These are phyloP conservation scores for Andrena haemorrhoa DNA, from an alignment of 2,888 invertebrate species.

Conservation along the genomic window DNA sequence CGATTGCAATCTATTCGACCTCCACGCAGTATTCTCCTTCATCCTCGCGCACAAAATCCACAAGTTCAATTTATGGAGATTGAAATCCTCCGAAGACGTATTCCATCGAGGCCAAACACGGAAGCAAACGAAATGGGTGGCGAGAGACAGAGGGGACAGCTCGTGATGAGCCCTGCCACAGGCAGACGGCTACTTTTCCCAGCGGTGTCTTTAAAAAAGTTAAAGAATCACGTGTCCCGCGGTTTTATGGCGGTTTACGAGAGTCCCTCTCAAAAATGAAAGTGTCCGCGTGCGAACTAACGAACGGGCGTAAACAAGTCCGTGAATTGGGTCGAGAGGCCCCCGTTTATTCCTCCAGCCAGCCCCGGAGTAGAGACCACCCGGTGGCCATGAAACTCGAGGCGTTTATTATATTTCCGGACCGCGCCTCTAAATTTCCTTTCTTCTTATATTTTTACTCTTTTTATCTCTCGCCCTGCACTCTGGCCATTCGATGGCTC, in stretches of 20 bases:
- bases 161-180: background rate
- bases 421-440: slow-evolving; percentile 46
- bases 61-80: too few species aligned
- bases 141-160: background rate
- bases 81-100: background rate
- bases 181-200: slow-evolving; percentile 6
- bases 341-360: slow-evolving; percentile 29
- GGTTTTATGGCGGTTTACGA: slow-evolving; percentile 50
- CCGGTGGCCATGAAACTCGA: slow-evolving; percentile 54
- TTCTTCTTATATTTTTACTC: background rate
- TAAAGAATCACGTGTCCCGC: slow-evolving; percentile 16
- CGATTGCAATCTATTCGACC: too few species aligned
- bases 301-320: slow-evolving; percentile 47
- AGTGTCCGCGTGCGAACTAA: slow-evolving; percentile 58
- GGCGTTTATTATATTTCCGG: slow-evolving; percentile 43
- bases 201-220: background rate
- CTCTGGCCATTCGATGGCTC: slow-evolving; percentile 17
- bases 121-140: background rate
- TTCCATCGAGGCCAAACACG: background rate
- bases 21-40: too few species aligned
- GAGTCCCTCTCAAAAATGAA: slow-evolving; percentile 69
- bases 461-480: slow-evolving; percentile 9
- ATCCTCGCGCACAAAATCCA: too few species aligned
- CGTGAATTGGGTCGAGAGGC: slow-evolving; percentile 66
- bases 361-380: slow-evolving; percentile 19